Base-by-base conservation (phyloP, 2,888 invertebrate genomes). In the Chymomyza caudatula region DNA sequence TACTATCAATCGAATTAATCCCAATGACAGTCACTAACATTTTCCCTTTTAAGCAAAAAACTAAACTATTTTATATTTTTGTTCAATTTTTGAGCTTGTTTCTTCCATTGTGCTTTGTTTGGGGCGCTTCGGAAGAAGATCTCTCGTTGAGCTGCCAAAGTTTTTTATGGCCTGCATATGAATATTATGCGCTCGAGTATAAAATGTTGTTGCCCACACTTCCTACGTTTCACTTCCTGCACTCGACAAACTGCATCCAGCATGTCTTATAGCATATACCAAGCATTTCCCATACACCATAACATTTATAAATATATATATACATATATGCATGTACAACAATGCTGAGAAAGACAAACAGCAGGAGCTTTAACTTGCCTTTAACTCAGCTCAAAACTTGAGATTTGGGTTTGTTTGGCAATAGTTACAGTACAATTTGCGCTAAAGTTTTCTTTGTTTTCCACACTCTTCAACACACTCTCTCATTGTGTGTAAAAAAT, bases 181-280 rank as follows among this genome's bases (percentile, higher is more conserved):
- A 87, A 86, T 86, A 87, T 87, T 87, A 85, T 88, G 77, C 87
- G 79, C 87, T 84, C 78, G 77, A 81, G 77, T 86, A 84, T 82
- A 78, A 87, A 87, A 87, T 85, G 84, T 85, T 81, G 87, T 86
- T 85, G 85, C 85, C 81, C 85, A 86, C 81, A 86, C 85, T 82
- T 85, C 85, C 81, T 86, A 81, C 80, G 79, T 86, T 86, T 71
- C 25, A 53, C 53, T 76, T 81, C 80, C 80, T 86, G 86, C 85
- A 85, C 86, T 84, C 73, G 69, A 81, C 19, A 20, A 19, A 20
- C 49, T 57, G 69, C 72, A 71, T 60, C 60, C 73, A 65, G 63
- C 77, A 60, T 63, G 67, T 64, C 74, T 76, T 69, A 63, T 64
- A 61, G 19, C 47, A 47, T 49, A 49, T 44, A n/a, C 20, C 13